Conservation (phyloP, 2,888 invertebrate genomes). For the Callinectes sapidus region DNA sequence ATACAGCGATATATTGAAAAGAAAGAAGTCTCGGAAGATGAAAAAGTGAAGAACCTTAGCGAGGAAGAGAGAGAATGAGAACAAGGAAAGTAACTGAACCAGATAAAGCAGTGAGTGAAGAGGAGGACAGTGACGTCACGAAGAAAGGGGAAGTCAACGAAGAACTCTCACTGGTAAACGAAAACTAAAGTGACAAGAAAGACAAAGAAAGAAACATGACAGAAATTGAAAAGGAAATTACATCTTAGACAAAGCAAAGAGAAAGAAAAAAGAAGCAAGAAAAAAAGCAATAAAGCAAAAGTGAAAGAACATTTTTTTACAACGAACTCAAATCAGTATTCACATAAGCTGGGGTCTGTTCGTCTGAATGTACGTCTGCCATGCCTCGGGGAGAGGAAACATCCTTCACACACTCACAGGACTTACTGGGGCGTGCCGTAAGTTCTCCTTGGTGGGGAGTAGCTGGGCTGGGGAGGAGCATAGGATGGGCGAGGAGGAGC, state of each 20-base stretch:
- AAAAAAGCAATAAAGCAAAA: neutral
- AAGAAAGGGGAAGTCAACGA: neutral
- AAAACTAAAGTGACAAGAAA: neutral
- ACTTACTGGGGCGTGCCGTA: constrained; percentile 32
- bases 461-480: constrained; percentile 16
- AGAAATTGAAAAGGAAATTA: neutral
- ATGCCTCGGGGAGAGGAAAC: neutral
- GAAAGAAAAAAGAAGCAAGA: neutral
- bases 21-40: neutral
- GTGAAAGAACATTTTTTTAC: neutral
- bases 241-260: neutral
- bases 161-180: no score
- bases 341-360: neutral
- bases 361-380: neutral
- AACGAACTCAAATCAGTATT: neutral
- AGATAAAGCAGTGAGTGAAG: neutral
- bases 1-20: neutral
- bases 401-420: neutral
- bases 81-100: neutral
- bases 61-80: neutral
- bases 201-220: neutral
- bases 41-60: neutral
- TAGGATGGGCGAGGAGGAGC: constrained; percentile 39
- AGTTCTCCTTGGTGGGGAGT: neutral
- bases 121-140: neutral